phyloP scores from a whole-genome alignment of 2,888 invertebrate species.

The Tetramorium bicarinatum region DNA sequence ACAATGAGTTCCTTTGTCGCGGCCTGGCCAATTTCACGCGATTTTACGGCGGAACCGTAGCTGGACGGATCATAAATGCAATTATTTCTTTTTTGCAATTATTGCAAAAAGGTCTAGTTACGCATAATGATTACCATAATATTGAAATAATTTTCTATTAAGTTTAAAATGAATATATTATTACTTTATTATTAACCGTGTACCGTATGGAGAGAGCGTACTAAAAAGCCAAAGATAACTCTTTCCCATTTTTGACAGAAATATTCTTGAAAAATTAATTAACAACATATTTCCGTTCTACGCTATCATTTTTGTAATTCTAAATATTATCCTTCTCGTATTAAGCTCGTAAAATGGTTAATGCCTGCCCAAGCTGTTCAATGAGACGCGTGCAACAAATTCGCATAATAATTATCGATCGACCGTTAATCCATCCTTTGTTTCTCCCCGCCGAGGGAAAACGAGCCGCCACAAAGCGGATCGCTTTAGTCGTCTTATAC shows the following conservation, averaged over 20 bases:
- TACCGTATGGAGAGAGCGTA: neutral
- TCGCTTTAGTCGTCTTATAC: constrained; percentile 78
- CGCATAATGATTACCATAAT: neutral
- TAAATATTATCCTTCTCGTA: neutral
- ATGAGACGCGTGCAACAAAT: constrained; percentile 69
- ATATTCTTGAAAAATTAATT: neutral
- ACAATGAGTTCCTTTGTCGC: constrained; percentile 68
- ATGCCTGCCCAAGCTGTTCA: constrained; percentile 41
- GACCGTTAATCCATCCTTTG: constrained; percentile 80
- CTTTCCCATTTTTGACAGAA: neutral
- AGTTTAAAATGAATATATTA: constrained; percentile 2
- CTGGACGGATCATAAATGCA: constrained; percentile 2
- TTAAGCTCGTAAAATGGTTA: constrained; percentile 24
- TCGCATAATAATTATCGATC: constrained; percentile 80
- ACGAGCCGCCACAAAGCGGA: constrained; percentile 78
- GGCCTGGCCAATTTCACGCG: constrained; percentile 68
- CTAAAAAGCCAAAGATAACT: neutral
- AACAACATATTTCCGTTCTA: neutral
- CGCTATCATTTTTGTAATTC: neutral
- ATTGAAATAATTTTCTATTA: constrained; percentile 9
- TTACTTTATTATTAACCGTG: neutral
- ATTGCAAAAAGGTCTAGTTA: constrained; percentile 23
- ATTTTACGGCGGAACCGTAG: constrained; percentile 59
- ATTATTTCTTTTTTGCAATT: constrained; percentile 21
- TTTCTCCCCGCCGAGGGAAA: constrained; percentile 72